Percentiles rank a stretch among this genome's conserved stretches.
Evolutionary conservation across 2,888 invertebrate species (phyloP).

Genomic region (Pandemis heparana): DNA sequence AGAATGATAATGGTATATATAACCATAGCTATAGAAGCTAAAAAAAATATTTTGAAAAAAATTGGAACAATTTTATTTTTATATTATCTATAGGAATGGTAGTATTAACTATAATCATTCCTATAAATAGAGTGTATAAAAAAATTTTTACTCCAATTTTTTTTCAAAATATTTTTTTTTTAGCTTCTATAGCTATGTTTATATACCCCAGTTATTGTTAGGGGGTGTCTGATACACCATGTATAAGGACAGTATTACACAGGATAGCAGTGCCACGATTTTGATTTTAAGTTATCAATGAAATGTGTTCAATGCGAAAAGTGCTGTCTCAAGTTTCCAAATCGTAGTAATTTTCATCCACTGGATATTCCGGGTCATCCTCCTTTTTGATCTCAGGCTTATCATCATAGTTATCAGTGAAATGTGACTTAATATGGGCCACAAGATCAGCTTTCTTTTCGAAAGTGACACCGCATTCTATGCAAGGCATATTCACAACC

Average conservation of each 20-base stretch:
- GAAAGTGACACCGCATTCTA: slow-evolving; percentile 87
- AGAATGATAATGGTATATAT: no score
- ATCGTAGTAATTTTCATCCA: slow-evolving; percentile 77
- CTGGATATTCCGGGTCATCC: slow-evolving; percentile 67
- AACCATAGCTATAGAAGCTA: no score
- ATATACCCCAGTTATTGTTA: no score
- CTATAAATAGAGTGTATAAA: no score
- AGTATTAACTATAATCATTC: no score
- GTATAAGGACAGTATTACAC: slow-evolving; percentile 31
- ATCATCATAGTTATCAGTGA: slow-evolving; percentile 79
- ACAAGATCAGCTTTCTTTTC: slow-evolving; percentile 85
- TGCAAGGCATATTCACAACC: slow-evolving; percentile 87
- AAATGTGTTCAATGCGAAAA: slow-evolving; percentile 48
- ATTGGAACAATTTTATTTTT: no score
- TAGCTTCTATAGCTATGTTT: no score
- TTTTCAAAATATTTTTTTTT: no score
- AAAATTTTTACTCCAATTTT: no score
- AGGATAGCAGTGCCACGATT: slow-evolving; percentile 28
- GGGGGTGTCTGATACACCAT: no score
- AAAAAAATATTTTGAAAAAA: no score
- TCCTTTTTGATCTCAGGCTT: slow-evolving; percentile 77
- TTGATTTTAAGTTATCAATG: slow-evolving; percentile 42
- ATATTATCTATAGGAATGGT: no score
- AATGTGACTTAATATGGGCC: slow-evolving; percentile 86
- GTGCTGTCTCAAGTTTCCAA: slow-evolving; percentile 69